A percentile compares a stretch with the other conserved stretches of the same genome.
phyloP scores from a whole-genome alignment of 2,797 vertebrate genomes.

The Pipistrellus nathusii region DNA sequence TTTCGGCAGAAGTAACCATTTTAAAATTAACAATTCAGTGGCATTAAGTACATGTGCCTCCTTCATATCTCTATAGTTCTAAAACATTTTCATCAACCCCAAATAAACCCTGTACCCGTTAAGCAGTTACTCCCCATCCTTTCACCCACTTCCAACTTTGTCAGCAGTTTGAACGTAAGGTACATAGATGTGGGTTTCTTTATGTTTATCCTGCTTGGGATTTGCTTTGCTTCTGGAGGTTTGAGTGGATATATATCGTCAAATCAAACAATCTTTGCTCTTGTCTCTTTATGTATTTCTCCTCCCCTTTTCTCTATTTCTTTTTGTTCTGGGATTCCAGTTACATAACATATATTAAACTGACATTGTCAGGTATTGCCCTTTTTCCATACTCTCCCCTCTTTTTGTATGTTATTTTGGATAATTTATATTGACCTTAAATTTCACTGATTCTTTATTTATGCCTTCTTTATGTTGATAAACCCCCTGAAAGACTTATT shows the following conservation, averaged over 20 bases:
- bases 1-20: neutral
- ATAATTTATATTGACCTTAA: neutral
- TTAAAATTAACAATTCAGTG: neutral
- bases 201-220: neutral
- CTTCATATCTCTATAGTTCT: neutral
- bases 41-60: neutral
- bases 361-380: neutral
- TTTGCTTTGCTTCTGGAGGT: neutral
- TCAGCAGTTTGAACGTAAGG: neutral
- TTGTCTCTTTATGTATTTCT: neutral
- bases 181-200: neutral
- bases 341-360: neutral
- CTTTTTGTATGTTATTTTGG: neutral
- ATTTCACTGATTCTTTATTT: neutral
- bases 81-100: neutral
- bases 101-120: neutral
- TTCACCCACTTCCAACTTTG: neutral
- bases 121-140: neutral
- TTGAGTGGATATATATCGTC: neutral
- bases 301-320: neutral
- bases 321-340: neutral
- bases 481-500: neutral
- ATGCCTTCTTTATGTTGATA: neutral
- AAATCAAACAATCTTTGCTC: neutral
- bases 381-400: neutral